Percentiles rank a stretch among this genome's conserved stretches.
Evolutionary conservation across 2,888 invertebrate genomes (phyloP).

Genomic region (Latrodectus hesperus): DNA sequence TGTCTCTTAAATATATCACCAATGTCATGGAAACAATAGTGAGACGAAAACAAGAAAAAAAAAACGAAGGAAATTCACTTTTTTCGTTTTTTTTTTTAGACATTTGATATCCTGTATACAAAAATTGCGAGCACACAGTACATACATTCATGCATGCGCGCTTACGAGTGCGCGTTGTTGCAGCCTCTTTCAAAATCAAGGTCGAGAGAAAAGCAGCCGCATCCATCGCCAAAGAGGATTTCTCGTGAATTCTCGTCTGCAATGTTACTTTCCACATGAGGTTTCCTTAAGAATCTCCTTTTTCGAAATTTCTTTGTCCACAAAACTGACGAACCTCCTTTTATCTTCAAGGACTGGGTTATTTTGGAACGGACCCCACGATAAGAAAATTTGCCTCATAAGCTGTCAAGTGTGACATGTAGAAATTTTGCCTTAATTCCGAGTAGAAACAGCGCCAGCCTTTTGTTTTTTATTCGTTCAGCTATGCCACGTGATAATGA

Average conservation of each 20-base stretch:
- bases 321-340: background rate
- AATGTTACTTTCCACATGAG: conserved; percentile 7
- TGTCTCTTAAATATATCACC: no score
- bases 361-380: no score
- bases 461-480: conserved; percentile 9
- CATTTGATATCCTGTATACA: background rate
- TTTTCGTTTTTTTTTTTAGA: background rate
- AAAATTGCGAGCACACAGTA: background rate
- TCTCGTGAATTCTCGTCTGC: conserved; percentile 41
- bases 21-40: background rate
- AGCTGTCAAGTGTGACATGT: no score
- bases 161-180: conserved; percentile 39
- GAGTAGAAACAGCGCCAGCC: no score
- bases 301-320: no score
- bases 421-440: no score
- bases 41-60: background rate
- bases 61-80: background rate
- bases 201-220: conserved; percentile 44
- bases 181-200: conserved; percentile 40
- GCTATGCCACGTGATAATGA: conserved; percentile 34
- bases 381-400: no score
- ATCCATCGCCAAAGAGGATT: conserved; percentile 41
- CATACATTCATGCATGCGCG: conserved; percentile 27
- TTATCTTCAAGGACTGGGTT: background rate
- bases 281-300: no score